Evolutionary conservation across 2,113 vertebrate species (phyloP).

Genomic region (Cryptoleucopteryx plumbea): DNA sequence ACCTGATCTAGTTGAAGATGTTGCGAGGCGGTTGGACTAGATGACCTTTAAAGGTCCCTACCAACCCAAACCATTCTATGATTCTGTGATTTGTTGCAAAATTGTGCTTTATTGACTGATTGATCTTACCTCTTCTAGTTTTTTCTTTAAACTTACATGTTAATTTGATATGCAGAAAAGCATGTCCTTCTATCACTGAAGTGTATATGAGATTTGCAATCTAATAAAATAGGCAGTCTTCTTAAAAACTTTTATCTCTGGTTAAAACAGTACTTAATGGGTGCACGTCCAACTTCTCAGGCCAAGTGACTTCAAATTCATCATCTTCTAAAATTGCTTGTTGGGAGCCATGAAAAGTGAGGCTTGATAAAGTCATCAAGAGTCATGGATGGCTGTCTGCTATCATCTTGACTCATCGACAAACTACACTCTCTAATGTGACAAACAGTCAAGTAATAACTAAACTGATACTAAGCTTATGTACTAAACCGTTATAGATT

Average conservation of each 20-base stretch:
- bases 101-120: not conserved
- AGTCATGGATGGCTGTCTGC: not conserved
- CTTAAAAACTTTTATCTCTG: not conserved
- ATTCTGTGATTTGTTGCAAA: not conserved
- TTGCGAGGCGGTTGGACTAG: not conserved
- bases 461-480: not conserved
- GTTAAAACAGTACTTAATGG: not conserved
- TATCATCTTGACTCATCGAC: not conserved
- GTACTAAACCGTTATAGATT: not conserved
- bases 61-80: not conserved
- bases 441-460: not conserved
- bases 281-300: not conserved
- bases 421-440: not conserved
- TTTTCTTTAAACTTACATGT: not conserved
- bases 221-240: not conserved
- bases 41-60: not conserved
- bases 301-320: not conserved
- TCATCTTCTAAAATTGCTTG: not conserved
- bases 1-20: not conserved
- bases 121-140: not conserved
- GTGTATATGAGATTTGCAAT: not conserved
- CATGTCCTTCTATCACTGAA: not conserved
- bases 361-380: not conserved
- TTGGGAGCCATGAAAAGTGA: not conserved
- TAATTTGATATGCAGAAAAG: not conserved